A percentile compares a stretch with the other conserved stretches of the same genome.
These are phyloP conservation scores for Ephestia elutella DNA, from an alignment of 1,140 invertebrate genomes.

Conservation along the genomic window DNA sequence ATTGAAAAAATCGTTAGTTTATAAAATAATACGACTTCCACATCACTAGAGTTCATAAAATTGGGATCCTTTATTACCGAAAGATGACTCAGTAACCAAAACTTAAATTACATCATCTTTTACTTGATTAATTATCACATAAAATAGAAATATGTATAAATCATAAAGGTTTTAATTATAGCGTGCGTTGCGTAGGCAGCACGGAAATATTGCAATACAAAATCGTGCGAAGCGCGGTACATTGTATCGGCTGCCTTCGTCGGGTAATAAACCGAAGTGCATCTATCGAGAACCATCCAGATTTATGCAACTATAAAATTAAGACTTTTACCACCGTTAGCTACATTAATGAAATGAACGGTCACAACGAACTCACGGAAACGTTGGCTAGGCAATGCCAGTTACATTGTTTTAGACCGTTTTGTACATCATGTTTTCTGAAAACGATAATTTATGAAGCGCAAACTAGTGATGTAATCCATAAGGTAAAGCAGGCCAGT, in stretches of 20 bases:
- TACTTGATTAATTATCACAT: no score
- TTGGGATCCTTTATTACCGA: no score
- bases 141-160: no score
- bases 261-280: slow-evolving; percentile 41
- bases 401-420: background rate
- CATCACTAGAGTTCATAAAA: no score
- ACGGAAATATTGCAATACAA: background rate
- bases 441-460: background rate
- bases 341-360: slow-evolving; percentile 26
- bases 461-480: no score
- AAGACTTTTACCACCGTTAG: slow-evolving; percentile 24
- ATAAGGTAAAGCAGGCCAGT: no score
- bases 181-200: background rate
- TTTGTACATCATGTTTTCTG: background rate
- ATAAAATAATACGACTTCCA: no score
- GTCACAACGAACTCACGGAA: slow-evolving; percentile 23
- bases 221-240: slow-evolving; percentile 24
- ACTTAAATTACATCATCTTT: no score
- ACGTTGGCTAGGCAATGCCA: slow-evolving; percentile 2
- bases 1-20: no score
- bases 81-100: no score
- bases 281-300: slow-evolving; percentile 42
- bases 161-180: background rate
- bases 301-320: slow-evolving; percentile 44
- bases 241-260: slow-evolving; percentile 31